These are phyloP conservation scores for Homalodisca vitripennis DNA, from an alignment of 1,140 invertebrate genomes.

Conservation along the genomic window DNA sequence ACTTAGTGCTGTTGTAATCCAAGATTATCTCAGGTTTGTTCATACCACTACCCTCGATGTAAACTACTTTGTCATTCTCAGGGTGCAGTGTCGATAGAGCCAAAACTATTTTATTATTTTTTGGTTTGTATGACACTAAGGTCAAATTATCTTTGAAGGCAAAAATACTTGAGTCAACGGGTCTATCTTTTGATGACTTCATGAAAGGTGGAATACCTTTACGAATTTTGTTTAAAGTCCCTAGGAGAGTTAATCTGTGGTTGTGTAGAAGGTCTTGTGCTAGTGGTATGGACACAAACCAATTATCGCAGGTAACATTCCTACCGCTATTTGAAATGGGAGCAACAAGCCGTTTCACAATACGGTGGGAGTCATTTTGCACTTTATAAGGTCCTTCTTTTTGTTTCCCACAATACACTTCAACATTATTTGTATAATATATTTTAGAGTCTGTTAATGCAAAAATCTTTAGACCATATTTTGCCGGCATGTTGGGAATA, in stretches of 20 bases:
- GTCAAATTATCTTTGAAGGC: constrained; percentile 16
- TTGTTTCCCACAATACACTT: constrained; percentile 44
- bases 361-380: constrained; percentile 39
- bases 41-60: background rate
- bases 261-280: constrained; percentile 11
- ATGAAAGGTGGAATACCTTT: background rate
- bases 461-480: constrained; percentile 46
- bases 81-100: background rate
- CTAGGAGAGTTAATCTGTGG: background rate
- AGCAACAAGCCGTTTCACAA: background rate
- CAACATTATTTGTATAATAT: constrained; percentile 42
- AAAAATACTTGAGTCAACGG: background rate
- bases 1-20: constrained; percentile 1
- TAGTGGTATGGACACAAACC: background rate
- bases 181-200: background rate
- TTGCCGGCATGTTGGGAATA: constrained; percentile 48
- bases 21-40: background rate
- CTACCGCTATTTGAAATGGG: constrained; percentile 2
- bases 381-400: constrained; percentile 41
- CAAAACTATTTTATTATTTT: constrained; percentile 1
- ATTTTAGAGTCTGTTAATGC: constrained; percentile 41
- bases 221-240: background rate
- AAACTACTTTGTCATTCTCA: background rate
- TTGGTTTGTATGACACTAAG: constrained; percentile 11
- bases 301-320: constrained; percentile 1